A percentile compares a stretch with the other conserved stretches of the same genome.
phyloP scores from a whole-genome alignment of 2,797 vertebrate genomes.

The Pelobates cultripes region DNA sequence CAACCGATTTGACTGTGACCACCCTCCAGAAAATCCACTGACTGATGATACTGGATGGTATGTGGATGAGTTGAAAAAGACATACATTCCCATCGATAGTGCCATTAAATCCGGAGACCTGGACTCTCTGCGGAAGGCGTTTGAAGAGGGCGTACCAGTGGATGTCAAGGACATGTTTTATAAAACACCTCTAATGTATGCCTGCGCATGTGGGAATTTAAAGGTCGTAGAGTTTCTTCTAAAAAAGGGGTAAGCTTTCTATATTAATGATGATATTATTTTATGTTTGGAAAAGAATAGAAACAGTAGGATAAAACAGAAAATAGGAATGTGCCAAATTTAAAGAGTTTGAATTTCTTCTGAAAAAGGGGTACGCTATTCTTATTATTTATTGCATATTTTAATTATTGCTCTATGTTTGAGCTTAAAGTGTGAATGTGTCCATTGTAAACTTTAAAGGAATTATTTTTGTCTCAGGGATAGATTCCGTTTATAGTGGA shows the following conservation, averaged over 20 bases:
- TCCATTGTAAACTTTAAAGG: no score
- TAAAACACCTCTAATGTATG: slow-evolving; percentile 91
- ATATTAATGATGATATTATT: no score
- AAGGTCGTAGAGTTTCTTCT: slow-evolving; percentile 84
- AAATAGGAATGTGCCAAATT: no score
- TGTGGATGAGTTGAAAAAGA: slow-evolving; percentile 74
- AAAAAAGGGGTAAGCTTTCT: slow-evolving; percentile 75
- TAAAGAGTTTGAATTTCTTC: slow-evolving; percentile 84
- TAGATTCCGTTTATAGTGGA: no score
- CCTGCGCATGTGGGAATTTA: slow-evolving; percentile 81
- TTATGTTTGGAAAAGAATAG: no score
- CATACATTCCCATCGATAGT: slow-evolving; percentile 79
- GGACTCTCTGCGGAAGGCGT: slow-evolving; percentile 84
- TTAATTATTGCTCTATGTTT: no score
- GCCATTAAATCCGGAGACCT: slow-evolving; percentile 81
- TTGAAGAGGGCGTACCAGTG: slow-evolving; percentile 81
- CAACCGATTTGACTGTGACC: slow-evolving; percentile 70
- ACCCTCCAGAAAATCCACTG: slow-evolving; percentile 80
- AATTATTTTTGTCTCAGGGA: no score
- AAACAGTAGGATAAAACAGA: no score
- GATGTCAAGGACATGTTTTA: slow-evolving; percentile 85
- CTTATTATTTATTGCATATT: no score
- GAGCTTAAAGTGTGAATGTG: no score
- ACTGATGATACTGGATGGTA: slow-evolving; percentile 91
- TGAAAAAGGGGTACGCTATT: no score